Evolutionary conservation across 2,113 vertebrate genomes (phyloP), one percentile per base, ranked within the genome.

Genomic region (Apeltes quadracus): DNA sequence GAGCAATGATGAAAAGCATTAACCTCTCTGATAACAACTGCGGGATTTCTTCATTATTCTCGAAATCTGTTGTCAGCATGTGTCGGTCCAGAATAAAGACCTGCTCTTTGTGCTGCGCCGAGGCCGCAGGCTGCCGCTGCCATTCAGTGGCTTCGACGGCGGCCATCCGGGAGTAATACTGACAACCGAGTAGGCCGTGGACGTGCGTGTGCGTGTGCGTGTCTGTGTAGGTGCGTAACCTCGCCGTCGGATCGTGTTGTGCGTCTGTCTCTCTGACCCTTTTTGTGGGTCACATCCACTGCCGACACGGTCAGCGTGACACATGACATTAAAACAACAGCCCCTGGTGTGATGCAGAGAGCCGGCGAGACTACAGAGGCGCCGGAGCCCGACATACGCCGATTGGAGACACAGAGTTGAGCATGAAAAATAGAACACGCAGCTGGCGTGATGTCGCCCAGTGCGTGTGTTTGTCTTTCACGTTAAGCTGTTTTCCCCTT

Each of bases 401-500:
- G 25, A 32, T 27, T 14, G 15, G 12, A 53, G 36, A 34, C 32
- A 72, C 29, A 36, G 12, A 22, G 43, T 29, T 20, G 20, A 39
- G 20, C 7, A 18, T 38, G 3, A 50, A 25, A 0, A 38, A 8
- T 43, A 85, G 25, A 78, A 87, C 23, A 62, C 57, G 50, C 10
- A 29, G 73, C 43, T 66, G 53, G 36, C n/a, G n/a, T n/a, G n/a
- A 55, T 80, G 56, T 56, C 41, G 69, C 64, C 57, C 59, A 15
- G 10, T 46, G 36, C 29, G 53, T 23, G 48, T 39, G 38, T 70
- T 46, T 70, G 61, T 62, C 15, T 88, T 83, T 79, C 76, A 77
- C 75, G 78, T 61, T 51, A 75, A 76, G 66, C 85, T 5, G 25
- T 73, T 83, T n/a, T 78, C 61, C 74, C 78, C 58, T 70, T 61